Evolutionary conservation across 64 coral and sea anemone genomes (phyloP), one percentile per base, ranked within the genome.

Genomic region (Acropora yongei): DNA sequence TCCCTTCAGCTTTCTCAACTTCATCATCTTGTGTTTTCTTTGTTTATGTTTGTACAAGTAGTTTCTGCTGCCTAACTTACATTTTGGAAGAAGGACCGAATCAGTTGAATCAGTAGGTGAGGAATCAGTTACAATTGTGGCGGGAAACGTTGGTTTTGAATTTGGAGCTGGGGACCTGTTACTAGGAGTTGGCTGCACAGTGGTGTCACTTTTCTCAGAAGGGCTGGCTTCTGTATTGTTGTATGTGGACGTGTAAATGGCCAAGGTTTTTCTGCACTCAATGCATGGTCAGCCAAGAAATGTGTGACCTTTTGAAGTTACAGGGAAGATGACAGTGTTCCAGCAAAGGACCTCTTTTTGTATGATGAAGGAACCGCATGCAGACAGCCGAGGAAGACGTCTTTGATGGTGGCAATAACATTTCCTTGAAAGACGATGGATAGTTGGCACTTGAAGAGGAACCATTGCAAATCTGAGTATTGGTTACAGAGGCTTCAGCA

Each of bases 1-100:
- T 82, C 55, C 57, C 57, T 66, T 10, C 50, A 45, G 20, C 80
- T 45, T 82, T 82, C 58, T 44, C 41, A 45, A 44, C 40, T 66
- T 45, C 5, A 18, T 82, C 39, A 14, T 10, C 57, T 82, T 82
- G 80, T 65, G 80, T 45, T 82, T 82, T 14, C 80, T 82, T 60
- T 65, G 7, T 16, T 82, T 66, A 45, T 82, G 30, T 45, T 82
- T 44, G 14, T 82, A 66, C 42, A 82, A 57, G 40, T 12, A 61
- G 51, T 82, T 82, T 82, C 57, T 66, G 57, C 80, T 82, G 80
- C 80, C 65, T 65, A 82, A 66, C 41, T 82, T 5, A 44, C 40
- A 76, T 39, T 47, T 7, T 9, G 74, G 74, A 76, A 8, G 74
- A 76, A 10, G 41, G n/a, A 81, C 30, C 57, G 39, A 45, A 65